Conservation (phyloP, 1,140 invertebrate species). For the Oncopodura yosiiana region DNA sequence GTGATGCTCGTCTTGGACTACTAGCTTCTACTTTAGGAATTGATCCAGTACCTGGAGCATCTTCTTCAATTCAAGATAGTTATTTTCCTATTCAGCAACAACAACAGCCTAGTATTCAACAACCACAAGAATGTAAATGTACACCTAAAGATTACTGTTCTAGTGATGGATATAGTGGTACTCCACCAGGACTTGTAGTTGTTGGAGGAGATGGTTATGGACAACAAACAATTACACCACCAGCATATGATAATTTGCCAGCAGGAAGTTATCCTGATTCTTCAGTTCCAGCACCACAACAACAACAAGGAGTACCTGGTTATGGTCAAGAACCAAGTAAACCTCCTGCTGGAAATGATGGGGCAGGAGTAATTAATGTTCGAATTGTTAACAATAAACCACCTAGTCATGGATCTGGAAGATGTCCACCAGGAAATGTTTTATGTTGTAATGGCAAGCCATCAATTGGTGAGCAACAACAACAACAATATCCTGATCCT, state of each 20-base stretch:
- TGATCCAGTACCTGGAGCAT: conserved; percentile 14
- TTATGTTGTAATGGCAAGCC: conserved; percentile 16
- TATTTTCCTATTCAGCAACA: too few relatives aligned
- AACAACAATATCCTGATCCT: conserved; percentile 3
- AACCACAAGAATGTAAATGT: background rate
- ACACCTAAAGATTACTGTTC: background rate
- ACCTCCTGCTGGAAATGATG: conserved; percentile 29
- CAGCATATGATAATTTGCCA: background rate
- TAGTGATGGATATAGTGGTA: background rate
- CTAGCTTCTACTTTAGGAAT: conserved; percentile 8
- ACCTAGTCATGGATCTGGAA: background rate
- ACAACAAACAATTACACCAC: too few relatives aligned
- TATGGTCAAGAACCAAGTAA: conserved; percentile 9
- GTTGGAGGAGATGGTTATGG: background rate
- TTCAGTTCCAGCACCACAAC: background rate
- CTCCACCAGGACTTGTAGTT: background rate
- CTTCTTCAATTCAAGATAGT: too few relatives aligned
- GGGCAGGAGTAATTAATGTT: conserved; percentile 35
- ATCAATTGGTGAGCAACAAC: background rate
- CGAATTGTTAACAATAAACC: conserved; percentile 35
- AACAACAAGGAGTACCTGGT: conserved; percentile 3
- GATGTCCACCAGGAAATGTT: conserved; percentile 3
- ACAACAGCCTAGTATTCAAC: background rate
- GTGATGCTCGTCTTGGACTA: conserved; percentile 7
- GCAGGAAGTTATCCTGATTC: background rate